Evolutionary conservation across 2,113 vertebrate genomes (phyloP).

Genomic region (Calcarius ornatus): DNA sequence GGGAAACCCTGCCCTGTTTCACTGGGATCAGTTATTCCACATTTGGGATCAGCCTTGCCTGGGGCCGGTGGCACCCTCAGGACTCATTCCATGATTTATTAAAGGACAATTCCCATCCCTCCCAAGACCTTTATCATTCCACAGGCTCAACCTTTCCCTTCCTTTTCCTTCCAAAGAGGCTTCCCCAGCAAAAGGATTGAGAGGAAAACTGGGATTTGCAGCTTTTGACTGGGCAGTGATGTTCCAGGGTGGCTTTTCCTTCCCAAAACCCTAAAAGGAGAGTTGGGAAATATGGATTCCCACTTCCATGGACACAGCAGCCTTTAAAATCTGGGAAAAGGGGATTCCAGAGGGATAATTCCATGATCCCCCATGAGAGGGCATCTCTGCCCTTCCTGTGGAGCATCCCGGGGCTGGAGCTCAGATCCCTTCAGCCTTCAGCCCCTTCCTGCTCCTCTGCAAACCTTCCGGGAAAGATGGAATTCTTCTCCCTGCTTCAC

Average conservation of each 20-base stretch:
- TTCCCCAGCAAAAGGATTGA: neutral
- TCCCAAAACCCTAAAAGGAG: neutral
- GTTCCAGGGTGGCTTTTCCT: neutral
- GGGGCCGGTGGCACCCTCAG: neutral
- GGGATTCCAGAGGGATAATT: neutral
- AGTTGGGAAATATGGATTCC: fast-evolving
- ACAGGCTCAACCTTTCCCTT: neutral
- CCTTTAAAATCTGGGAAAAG: neutral
- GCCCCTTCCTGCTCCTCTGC: neutral
- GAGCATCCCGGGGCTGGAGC: neutral
- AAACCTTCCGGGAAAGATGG: neutral
- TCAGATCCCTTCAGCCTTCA: neutral
- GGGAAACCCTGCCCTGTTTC: neutral
- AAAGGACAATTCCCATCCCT: neutral
- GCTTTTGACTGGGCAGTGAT: fast-evolving
- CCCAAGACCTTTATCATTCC: neutral
- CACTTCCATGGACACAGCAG: fast-evolving
- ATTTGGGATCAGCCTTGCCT: neutral
- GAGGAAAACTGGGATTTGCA: neutral
- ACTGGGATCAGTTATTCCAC: fast-evolving
- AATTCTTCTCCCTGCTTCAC: neutral
- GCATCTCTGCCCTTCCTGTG: neutral
- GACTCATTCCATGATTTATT: neutral
- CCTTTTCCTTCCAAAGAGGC: neutral
- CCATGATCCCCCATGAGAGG: neutral